These are phyloP conservation scores for Polypedilum vanderplanki DNA, from an alignment of 1,140 invertebrate genomes.

Conservation along the genomic window DNA sequence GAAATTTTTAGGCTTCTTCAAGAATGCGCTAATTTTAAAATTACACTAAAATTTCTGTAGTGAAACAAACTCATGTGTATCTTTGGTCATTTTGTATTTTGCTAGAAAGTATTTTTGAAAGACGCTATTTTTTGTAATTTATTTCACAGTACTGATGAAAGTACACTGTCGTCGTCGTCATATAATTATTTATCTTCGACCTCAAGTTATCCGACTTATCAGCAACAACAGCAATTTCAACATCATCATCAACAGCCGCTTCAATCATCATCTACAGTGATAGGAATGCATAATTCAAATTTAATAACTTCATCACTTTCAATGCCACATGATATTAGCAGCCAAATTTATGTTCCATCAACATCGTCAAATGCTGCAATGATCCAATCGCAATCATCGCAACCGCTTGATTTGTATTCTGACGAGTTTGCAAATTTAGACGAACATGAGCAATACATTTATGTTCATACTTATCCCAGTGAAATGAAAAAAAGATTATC, in stretches of 20 bases:
- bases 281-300: background rate
- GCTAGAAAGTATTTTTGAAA: slow-evolving; percentile 30
- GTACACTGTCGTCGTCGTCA: background rate
- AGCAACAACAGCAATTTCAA: too few relatives aligned
- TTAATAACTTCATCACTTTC: background rate
- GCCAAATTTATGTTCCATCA: background rate
- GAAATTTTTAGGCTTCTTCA: too few relatives aligned
- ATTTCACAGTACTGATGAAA: slow-evolving; percentile 29
- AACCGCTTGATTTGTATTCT: background rate
- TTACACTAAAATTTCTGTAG: too few relatives aligned
- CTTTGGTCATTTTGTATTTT: slow-evolving; percentile 31
- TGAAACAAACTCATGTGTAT: background rate
- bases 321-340: background rate
- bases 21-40: too few relatives aligned
- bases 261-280: background rate
- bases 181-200: background rate
- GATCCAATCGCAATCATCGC: background rate
- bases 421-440: background rate
- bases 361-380: background rate
- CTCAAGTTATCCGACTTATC: slow-evolving; percentile 34
- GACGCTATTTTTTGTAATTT: slow-evolving; percentile 28
- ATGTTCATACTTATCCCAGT: background rate
- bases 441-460: slow-evolving; percentile 2
- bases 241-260: slow-evolving; percentile 39
- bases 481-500: slow-evolving; percentile 7